Percentiles rank a stretch among this genome's conserved stretches.
Evolutionary conservation across 2,797 vertebrate species (phyloP).

Genomic region (Epinephelus awoara): DNA sequence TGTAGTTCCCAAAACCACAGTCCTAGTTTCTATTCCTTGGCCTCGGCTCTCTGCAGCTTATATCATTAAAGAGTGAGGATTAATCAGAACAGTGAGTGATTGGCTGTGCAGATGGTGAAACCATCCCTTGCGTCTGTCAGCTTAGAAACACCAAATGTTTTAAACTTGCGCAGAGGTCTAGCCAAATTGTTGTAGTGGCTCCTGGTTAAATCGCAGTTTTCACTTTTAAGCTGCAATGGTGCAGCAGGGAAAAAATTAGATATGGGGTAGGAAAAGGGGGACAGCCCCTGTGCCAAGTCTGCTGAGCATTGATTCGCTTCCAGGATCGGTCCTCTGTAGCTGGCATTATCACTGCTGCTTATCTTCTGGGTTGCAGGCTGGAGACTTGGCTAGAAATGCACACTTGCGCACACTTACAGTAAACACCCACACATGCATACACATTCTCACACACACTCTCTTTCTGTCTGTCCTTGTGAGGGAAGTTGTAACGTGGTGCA

Average conservation of each 20-base stretch:
- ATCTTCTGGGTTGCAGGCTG: conserved; percentile 71
- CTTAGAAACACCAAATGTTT: conserved; percentile 57
- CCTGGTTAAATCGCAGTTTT: conserved; percentile 57
- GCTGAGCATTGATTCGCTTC: conserved; percentile 64
- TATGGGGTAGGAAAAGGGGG: conserved; percentile 30
- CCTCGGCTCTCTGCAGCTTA: conserved; percentile 39
- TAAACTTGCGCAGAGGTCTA: conserved; percentile 32
- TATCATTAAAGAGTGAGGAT: conserved; percentile 67
- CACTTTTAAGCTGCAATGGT: conserved; percentile 36
- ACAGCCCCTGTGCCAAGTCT: conserved; percentile 61
- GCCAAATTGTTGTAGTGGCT: conserved; percentile 55
- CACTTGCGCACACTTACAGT: conserved; percentile 33
- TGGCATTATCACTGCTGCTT: conserved; percentile 76
- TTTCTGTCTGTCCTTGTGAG: conserved; percentile 20
- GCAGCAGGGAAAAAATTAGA: conserved; percentile 21
- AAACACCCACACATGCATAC: conserved; percentile 22
- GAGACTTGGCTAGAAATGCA: conserved; percentile 62
- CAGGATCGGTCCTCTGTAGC: conserved; percentile 61
- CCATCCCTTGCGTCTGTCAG: conserved; percentile 56
- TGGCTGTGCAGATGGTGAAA: conserved; percentile 69
- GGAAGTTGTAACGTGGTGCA: conserved; percentile 47
- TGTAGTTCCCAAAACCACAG: conserved; percentile 58
- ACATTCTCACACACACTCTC: not conserved
- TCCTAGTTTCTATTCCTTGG: conserved; percentile 49
- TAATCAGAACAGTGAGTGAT: conserved; percentile 61